These are phyloP conservation scores for Coregonus clupeaformis DNA, from an alignment of 2,113 vertebrate genomes.

Conservation along the genomic window DNA sequence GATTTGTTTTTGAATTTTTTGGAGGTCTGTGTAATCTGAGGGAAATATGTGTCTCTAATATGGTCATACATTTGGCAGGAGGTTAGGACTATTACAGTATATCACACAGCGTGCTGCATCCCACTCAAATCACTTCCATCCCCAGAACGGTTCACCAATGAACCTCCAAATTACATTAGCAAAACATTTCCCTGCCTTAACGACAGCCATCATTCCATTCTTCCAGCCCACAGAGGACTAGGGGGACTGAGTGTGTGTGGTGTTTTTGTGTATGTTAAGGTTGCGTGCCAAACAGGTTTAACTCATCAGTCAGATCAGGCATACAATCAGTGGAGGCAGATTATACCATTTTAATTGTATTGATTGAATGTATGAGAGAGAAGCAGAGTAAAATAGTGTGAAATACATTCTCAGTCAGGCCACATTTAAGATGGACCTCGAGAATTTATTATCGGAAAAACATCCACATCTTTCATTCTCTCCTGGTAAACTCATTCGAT, in stretches of 20 bases:
- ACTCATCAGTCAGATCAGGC: neutral
- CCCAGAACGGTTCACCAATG: neutral
- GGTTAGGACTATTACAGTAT: too few relatives aligned
- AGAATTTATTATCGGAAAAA: too few relatives aligned
- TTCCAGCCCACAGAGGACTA: neutral
- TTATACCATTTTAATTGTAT: neutral
- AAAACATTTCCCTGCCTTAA: constrained; percentile 10
- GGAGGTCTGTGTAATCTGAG: too few relatives aligned
- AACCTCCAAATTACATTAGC: constrained; percentile 9
- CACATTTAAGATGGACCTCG: neutral
- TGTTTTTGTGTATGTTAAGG: too few relatives aligned
- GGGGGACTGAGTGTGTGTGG: neutral
- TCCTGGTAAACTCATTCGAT: neutral
- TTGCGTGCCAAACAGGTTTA: neutral
- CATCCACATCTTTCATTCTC: too few relatives aligned
- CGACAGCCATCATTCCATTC: neutral
- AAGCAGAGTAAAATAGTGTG: neutral
- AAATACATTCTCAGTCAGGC: neutral
- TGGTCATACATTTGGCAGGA: too few relatives aligned
- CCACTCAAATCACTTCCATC: neutral
- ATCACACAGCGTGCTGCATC: neutral
- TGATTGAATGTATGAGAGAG: neutral
- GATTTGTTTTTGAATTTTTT: too few relatives aligned
- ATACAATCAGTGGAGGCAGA: too few relatives aligned
- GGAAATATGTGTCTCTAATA: too few relatives aligned